Percentiles rank a stretch among this genome's conserved stretches.
phyloP scores from a whole-genome alignment of 2,797 vertebrate species.

The Pangasius djambal region DNA sequence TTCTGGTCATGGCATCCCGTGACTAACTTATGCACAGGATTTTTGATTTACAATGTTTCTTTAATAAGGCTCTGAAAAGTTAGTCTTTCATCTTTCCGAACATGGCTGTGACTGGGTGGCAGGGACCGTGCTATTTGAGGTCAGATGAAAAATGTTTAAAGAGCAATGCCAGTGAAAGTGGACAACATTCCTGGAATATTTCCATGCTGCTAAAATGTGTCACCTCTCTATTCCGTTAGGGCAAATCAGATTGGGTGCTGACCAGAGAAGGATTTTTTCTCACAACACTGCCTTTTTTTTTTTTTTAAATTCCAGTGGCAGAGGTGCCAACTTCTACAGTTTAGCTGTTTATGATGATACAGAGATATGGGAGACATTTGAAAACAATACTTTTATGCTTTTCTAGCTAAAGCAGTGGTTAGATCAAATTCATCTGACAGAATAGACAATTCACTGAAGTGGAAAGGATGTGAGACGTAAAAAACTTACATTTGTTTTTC shows the following conservation, averaged over 20 bases:
- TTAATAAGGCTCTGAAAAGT: slow-evolving; percentile 34
- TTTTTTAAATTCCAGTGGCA: not conserved
- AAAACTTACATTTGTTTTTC: not conserved
- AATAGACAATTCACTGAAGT: not conserved
- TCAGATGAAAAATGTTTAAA: not conserved
- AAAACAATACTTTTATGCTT: not conserved
- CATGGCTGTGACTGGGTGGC: slow-evolving; percentile 27
- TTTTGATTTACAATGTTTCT: slow-evolving; percentile 45
- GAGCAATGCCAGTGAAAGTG: slow-evolving; percentile 18
- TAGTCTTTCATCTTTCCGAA: slow-evolving; percentile 41
- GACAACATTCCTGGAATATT: slow-evolving; percentile 48
- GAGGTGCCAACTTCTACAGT: not conserved
- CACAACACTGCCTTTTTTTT: not conserved
- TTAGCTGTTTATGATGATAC: not conserved
- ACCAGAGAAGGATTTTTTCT: slow-evolving; percentile 4
- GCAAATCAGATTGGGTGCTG: slow-evolving; percentile 43
- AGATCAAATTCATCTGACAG: not conserved
- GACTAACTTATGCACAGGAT: slow-evolving; percentile 41
- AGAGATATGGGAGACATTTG: not conserved
- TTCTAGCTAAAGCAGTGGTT: not conserved
- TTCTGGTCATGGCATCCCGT: slow-evolving; percentile 27
- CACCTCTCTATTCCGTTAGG: slow-evolving; percentile 37
- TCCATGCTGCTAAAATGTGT: slow-evolving; percentile 29
- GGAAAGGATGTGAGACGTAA: not conserved
- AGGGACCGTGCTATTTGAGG: slow-evolving; percentile 10